Base-by-base conservation (phyloP, 2,888 invertebrate species). In the Cryptocephalus primarius region DNA sequence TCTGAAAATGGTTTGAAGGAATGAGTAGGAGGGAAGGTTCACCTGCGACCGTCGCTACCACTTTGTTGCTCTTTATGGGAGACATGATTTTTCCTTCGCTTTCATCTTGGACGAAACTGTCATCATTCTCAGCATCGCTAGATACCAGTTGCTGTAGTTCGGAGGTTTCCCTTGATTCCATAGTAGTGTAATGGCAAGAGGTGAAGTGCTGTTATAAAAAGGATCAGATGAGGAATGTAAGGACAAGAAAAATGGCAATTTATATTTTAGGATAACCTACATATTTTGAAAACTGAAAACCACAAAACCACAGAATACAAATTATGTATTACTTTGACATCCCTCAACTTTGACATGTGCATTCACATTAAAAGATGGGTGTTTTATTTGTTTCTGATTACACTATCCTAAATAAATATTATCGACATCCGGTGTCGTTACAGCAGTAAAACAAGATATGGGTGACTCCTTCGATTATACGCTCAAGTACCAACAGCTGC, bases 401-500 rank as follows among this genome's bases (percentile, higher is more conserved):
- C 22, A 22, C 22, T 22, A 22, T 22, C 22, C 22, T 2, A 22
- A 22, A 22, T 22, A 22, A 22, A 22, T 22, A 6, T 22, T 22
- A 22, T 22, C 22, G 22, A 22, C 22, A 6, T 22, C 22, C 22
- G 22, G 22, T 22, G 22, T 22, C 22, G 6, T 22, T 22, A 4
- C 22, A 22, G 6, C 22, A 22, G 6, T 22, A 22, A 36, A 36
- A 36, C 12, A 41, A 44, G 51, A 36, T 31, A 58, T 58, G 56
- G 48, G 38, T 36, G 56, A 59, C 36, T 42, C 48, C 6, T 48
- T 54, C 12, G 50, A 52, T 32, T 57, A 53, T 46, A 47, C 47
- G 8, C n/a, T 45, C n/a, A 59, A 72, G 57, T 68, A 72, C 57
- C 72, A 73, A 63, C 72, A 74, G 55, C 65, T 78, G 39, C 62